Evolutionary conservation across 2,797 vertebrate species (phyloP), one percentile per base, ranked within the genome.

Genomic region (Rhynchonycteris naso): DNA sequence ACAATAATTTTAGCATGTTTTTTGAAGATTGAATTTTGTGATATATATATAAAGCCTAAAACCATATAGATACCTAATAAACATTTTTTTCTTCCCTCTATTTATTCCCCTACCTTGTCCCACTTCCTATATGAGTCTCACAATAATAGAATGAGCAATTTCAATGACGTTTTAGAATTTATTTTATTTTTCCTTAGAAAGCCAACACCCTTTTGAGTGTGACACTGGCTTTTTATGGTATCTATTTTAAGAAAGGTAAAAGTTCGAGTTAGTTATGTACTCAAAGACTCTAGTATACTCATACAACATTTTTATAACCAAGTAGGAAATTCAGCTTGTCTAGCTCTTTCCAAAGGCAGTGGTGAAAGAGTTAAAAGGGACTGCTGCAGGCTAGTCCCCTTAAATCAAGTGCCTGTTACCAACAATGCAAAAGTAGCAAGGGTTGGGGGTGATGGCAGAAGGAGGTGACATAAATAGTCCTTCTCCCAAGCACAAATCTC

Each of bases 331-430:
- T 33, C 26, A 13, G 63, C 38, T 71, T 59, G 28, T 35, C 33
- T 61, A n/a, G 28, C 47, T 71, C 21, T 84, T 94, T 26, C 22
- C 52, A 24, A 35, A 85, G 5, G 16, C 33, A 90, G 80, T 14
- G 38, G n/a, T 66, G 79, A 94, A 96, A 47, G 84, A 85, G 84
- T 97, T 97, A 95, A 95, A 78, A 91, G 21, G 22, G 59, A 82
- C 8, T 56, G 30, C 22, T 79, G n/a, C 72, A 92, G 82, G 66
- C 47, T 54, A 92, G 30, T 58, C 28, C 50, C 35, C 59, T 69
- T 94, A 90, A 94, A 94, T 97, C 91, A 93, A 96, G 59, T 76
- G 56, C 26, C 43, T 91, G 16, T 89, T 81, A 74, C 54, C 61
- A 80, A 82, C 56, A 74, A 84, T 78, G 58, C 52, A 59, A 18